Base-by-base conservation (phyloP, 2,888 invertebrate genomes). In the Drosophila leonis region DNA sequence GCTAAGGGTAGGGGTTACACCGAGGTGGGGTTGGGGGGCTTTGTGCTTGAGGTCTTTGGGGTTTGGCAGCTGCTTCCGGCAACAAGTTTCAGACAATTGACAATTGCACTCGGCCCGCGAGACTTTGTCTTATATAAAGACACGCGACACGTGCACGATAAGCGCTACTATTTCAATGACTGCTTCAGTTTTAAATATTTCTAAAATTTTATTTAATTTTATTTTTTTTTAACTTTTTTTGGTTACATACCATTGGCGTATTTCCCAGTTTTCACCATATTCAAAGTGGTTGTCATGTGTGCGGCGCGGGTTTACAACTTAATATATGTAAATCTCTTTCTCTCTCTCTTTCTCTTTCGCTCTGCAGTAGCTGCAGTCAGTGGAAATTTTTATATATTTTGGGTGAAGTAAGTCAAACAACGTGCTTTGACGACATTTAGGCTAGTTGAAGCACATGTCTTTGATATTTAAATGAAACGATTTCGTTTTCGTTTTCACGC, bases 241-340 rank as follows among this genome's bases (percentile, higher is more conserved):
- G 8, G 41, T 12, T 48, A 78, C 88, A 75, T 86, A 92, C 92
- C 91, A 79, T 92, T 87, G 81, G 92, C 92, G 74, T 88, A 92
- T 83, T 91, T 82, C 61, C 92, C 91, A 81, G 91, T 91, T 82
- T 91, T 92, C 70, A 92, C 92, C 92, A 92, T 90, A 46, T 89
- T 87, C 72, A 85, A 75, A 69, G 88, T 67, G 82, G 84, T 89
- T 46, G 84, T 85, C 84, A 85, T 85, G 79, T 81, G 90, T 87
- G 66, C 77, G 71, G 76, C 82, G 89, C 84, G 79, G 87, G 82
- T 55, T 64, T 35, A 20, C 7, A 20, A 46, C 18, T 57, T 27
- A 18, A 18, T 18, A n/a, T 48, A 31, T 49, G 31, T 48, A 48
- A 18, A 48, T 64, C 13, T 49, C 29, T 9, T 31, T 13, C 10